Evolutionary conservation across 2,888 invertebrate genomes (phyloP).

Genomic region (Caenorhabditis virilis): DNA sequence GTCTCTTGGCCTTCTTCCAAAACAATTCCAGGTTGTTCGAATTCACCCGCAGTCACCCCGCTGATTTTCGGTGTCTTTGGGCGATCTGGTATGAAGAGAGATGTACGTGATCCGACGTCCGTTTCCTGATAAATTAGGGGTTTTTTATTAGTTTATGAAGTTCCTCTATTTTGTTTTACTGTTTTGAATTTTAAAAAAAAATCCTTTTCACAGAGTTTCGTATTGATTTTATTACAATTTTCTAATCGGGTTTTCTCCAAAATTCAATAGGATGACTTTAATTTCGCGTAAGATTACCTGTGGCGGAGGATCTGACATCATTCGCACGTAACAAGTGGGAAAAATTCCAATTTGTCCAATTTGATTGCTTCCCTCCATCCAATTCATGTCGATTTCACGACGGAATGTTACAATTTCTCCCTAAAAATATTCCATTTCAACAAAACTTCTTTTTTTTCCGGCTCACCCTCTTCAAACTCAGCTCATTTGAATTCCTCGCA

Average conservation of each 20-base stretch:
- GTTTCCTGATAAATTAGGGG: no score
- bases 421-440: constrained; percentile 23
- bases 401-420: constrained; percentile 54
- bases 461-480: constrained; percentile 53
- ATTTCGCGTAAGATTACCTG: no score
- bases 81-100: constrained; percentile 38
- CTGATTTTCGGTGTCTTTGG: constrained; percentile 52
- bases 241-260: no score
- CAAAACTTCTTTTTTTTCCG: neutral
- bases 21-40: neutral
- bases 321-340: constrained; percentile 57
- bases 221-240: no score
- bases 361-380: constrained; percentile 60
- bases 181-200: no score
- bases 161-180: no score
- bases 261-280: no score
- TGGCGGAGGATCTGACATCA: constrained; percentile 8
- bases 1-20: neutral
- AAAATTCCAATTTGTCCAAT: constrained; percentile 64
- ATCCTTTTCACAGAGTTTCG: no score
- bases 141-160: no score
- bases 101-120: constrained; percentile 1
- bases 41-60: neutral
- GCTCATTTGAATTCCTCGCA: constrained; percentile 56
- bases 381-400: constrained; percentile 58